Conservation (phyloP, 53 echinoderm and acorn worm species). For the Apostichopus leukothele region DNA sequence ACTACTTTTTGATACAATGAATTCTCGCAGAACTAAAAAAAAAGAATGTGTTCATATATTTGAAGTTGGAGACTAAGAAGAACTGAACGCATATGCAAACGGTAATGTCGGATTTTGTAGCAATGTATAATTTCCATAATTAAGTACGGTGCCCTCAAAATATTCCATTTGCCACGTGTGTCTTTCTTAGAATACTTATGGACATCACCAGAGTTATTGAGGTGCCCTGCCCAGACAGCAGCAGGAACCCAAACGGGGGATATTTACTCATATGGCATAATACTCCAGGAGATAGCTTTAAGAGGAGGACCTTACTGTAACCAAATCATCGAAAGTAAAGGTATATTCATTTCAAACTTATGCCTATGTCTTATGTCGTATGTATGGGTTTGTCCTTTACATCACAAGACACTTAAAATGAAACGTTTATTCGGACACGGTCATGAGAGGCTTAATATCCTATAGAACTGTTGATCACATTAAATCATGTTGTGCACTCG, state of each 20-base stretch:
- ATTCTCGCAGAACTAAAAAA: no score
- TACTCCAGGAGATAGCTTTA: constrained; percentile 69
- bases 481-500: no score
- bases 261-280: constrained; percentile 70
- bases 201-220: constrained; percentile 74
- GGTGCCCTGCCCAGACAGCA: constrained; percentile 32
- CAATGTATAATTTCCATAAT: background rate
- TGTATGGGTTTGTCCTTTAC: no score
- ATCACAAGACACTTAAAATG: no score
- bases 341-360: constrained; percentile 7
- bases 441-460: no score
- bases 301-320: constrained; percentile 66
- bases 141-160: background rate
- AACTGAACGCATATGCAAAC: no score
- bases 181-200: constrained; percentile 58
- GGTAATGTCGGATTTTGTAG: background rate
- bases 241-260: constrained; percentile 69
- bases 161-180: background rate
- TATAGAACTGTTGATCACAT: no score
- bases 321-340: constrained; percentile 62
- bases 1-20: no score
- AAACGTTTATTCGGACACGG: no score
- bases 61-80: no score
- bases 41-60: no score
- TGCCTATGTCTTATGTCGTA: no score